Evolutionary conservation across 1,140 invertebrate genomes (phyloP), one percentile per base, ranked within the genome.

Genomic region (Drosophila athabasca): DNA sequence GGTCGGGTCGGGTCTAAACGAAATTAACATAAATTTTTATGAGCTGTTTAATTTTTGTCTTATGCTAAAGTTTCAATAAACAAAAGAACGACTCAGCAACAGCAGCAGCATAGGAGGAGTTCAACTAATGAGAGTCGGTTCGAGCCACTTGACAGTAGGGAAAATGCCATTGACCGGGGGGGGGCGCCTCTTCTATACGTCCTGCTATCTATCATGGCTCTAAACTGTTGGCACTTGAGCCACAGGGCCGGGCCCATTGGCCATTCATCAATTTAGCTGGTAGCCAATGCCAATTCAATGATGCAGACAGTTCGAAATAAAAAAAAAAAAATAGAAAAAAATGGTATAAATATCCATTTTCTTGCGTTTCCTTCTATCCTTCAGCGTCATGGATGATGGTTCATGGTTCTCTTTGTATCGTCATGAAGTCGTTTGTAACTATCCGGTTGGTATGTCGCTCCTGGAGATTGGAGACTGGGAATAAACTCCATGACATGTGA

Each of bases 21-120:
- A 85, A 85, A 85, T 87, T 85, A 82, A 79, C 82, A 85, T 85
- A 82, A 71, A 79, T 78, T 85, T 85, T 81, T 87, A 85, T 82
- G 78, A 72, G 83, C 78, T 68, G 64, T 59, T 79, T 87, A 80
- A 76, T 39, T 80, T 87, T 61, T 69, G 67, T 66, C 26, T 68
- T 82, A 87, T 87, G 82, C 83, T 76, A 87, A 88, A 69, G 75
- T 39, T 87, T 88, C 31, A 68, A 77, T 82, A 87, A 87, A 87
- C 82, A 85, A 82, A 64, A 48, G 79, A 60, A 78, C 66, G 60
- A 75, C 64, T 76, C 65, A 76, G 66, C 35, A 31, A 29, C 29
- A 17, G 22, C 15, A 48, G n/a, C 6, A 26, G 46, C 19, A 15
- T 11, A 45, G 31, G 9, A 17, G 17, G 6, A 48, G 31, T 43